Base-by-base conservation (phyloP, 2,888 invertebrate species). In the Bembecia ichneumoniformis region DNA sequence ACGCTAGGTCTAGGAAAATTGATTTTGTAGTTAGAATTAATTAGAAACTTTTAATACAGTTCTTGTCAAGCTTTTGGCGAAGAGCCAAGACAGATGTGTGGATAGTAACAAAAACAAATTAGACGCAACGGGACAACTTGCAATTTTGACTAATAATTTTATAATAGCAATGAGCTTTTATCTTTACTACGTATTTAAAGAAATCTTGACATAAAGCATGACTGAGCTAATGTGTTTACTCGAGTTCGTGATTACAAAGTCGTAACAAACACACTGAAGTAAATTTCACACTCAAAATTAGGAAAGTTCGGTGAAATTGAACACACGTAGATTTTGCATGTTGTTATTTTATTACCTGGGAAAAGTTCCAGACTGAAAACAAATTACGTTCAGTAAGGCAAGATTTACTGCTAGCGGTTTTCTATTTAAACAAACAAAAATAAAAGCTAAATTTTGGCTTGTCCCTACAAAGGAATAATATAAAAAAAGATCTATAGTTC, bases 61-160 rank as follows among this genome's bases (percentile, higher is more conserved):
- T 13, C 14, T 5, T 40, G 11, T 40, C n/a, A 40, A 40, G 40
- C 40, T 48, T 49, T 48, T 52, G 52, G 52, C 51, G 44, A 16
- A 43, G 44, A 51, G 43, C 52, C 52, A 52, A 51, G 44, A 35
- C 43, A 46, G 46, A 45, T 35, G 49, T 51, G 44, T 48, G 51
- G 49, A 49, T 44, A 36, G 48, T 48, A 48, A 50, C 50, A 50
- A 48, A 52, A 46, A 50, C 51, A 13, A 48, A 43, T 49, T 46
- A 48, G 15, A 44, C 43, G 9, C 28, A 28, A 28, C 28, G 5
- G 28, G 28, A 28, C 28, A 28, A 28, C 28, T 9, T 28, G 9
- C 28, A 9, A 28, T 9, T 28, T 28, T 28, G 28, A 28, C 28
- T 28, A 9, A 28, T 9, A 28, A 28, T 28, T 28, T 28, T 28